Percentiles rank a stretch among this genome's conserved stretches.
These are phyloP conservation scores for Drosophila rhopaloa DNA, from an alignment of 1,140 invertebrate genomes.

Conservation along the genomic window DNA sequence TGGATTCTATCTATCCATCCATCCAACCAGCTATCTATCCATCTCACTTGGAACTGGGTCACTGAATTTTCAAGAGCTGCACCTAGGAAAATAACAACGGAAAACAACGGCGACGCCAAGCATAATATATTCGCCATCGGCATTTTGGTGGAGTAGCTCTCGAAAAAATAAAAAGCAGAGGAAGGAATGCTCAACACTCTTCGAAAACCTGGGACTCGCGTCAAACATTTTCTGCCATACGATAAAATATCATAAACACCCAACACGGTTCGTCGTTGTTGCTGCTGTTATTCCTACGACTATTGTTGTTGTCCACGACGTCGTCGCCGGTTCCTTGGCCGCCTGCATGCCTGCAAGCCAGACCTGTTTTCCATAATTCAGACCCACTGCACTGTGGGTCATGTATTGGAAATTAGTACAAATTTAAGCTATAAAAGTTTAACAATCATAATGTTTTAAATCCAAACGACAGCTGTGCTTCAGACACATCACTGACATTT, in stretches of 20 bases:
- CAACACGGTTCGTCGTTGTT: slow-evolving; percentile 28
- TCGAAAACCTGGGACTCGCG: slow-evolving; percentile 26
- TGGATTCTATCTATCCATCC: slow-evolving; percentile 38
- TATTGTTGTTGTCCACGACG: slow-evolving; percentile 38
- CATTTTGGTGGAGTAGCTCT: slow-evolving; percentile 42
- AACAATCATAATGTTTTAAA: too few relatives aligned
- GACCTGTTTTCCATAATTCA: slow-evolving; percentile 79
- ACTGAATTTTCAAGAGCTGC: slow-evolving; percentile 79
- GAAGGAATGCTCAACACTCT: slow-evolving; percentile 41
- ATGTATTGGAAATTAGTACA: not conserved
- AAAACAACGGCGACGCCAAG: slow-evolving; percentile 34
- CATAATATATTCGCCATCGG: slow-evolving; percentile 57
- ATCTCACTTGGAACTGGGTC: slow-evolving; percentile 68
- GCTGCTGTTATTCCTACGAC: slow-evolving; percentile 38
- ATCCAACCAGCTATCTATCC: slow-evolving; percentile 31
- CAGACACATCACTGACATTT: too few relatives aligned
- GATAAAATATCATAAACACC: slow-evolving; percentile 57
- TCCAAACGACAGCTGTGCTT: too few relatives aligned
- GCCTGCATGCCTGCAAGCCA: slow-evolving; percentile 67
- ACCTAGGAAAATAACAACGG: slow-evolving; percentile 61
- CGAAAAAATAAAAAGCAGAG: slow-evolving; percentile 6
- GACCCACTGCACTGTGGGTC: slow-evolving; percentile 58
- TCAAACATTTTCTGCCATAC: slow-evolving; percentile 51
- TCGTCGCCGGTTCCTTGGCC: slow-evolving; percentile 57
- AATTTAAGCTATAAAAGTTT: too few relatives aligned